These are phyloP conservation scores for Aldrovandia affinis DNA, from an alignment of 2,797 vertebrate species.

Conservation along the genomic window DNA sequence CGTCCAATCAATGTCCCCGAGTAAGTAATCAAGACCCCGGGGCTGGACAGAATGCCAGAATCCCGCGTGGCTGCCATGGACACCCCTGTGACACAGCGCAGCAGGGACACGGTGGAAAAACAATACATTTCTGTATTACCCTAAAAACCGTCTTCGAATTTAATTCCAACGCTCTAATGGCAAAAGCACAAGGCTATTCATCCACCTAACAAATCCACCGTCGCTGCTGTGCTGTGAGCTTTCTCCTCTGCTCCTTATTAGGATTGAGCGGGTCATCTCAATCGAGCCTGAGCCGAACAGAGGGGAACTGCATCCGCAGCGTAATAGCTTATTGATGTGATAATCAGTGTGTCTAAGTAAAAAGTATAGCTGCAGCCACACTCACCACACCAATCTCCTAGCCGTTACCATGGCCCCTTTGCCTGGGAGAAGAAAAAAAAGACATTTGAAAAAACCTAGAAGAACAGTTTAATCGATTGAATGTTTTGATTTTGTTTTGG, in stretches of 20 bases:
- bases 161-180: background rate
- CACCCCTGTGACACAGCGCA: background rate
- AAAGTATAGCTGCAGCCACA: background rate
- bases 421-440: background rate
- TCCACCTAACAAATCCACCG: background rate
- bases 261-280: background rate
- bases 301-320: background rate
- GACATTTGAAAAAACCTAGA: background rate
- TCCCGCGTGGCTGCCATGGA: too few species aligned
- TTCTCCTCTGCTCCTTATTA: background rate
- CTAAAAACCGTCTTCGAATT: background rate
- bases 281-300: background rate
- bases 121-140: background rate
- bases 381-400: slow-evolving; percentile 14
- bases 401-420: background rate
- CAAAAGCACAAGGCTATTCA: background rate
- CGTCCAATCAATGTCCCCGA: background rate
- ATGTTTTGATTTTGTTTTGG: background rate
- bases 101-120: background rate
- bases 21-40: background rate
- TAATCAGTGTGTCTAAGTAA: slow-evolving; percentile 15
- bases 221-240: background rate
- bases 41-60: background rate
- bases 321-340: slow-evolving; percentile 13
- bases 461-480: slow-evolving; percentile 1